Evolutionary conservation across 2,797 vertebrate genomes (phyloP).

Genomic region (Sebastes alutus): DNA sequence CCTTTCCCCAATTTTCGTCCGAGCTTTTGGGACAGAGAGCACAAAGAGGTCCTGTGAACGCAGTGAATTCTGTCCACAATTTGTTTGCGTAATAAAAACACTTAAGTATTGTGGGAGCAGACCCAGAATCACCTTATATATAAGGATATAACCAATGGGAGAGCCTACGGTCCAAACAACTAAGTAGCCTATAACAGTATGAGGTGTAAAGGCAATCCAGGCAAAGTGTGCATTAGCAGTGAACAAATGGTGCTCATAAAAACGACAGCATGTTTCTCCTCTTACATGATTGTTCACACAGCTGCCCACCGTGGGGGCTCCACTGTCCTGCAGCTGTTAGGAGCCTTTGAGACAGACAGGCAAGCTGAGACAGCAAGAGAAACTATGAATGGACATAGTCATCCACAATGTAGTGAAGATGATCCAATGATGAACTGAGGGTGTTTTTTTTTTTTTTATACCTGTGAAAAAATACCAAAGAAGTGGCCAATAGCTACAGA

Average conservation of each 20-base stretch:
- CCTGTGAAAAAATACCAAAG: neutral
- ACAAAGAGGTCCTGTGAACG: too few relatives aligned
- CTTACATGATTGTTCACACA: conserved; percentile 2
- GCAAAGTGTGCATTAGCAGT: neutral
- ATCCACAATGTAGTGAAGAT: neutral
- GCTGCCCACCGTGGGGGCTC: neutral
- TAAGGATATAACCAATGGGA: too few relatives aligned
- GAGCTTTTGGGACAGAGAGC: too few relatives aligned
- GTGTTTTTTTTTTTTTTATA: neutral
- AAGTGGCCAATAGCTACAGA: too few relatives aligned
- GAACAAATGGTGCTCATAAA: neutral
- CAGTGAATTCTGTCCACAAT: too few relatives aligned
- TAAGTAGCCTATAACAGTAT: neutral
- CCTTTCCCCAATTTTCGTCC: too few relatives aligned
- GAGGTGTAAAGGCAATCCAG: neutral
- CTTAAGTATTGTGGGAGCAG: too few relatives aligned
- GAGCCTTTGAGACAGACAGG: neutral
- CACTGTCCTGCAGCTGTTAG: conserved; percentile 17
- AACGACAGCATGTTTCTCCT: neutral
- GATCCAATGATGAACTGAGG: neutral
- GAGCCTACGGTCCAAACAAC: neutral
- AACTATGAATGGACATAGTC: conserved; percentile 9
- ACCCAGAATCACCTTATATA: too few relatives aligned
- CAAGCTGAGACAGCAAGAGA: neutral
- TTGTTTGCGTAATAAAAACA: too few relatives aligned